phyloP scores from a whole-genome alignment of 2,113 vertebrate species.

The Zeus faber region DNA sequence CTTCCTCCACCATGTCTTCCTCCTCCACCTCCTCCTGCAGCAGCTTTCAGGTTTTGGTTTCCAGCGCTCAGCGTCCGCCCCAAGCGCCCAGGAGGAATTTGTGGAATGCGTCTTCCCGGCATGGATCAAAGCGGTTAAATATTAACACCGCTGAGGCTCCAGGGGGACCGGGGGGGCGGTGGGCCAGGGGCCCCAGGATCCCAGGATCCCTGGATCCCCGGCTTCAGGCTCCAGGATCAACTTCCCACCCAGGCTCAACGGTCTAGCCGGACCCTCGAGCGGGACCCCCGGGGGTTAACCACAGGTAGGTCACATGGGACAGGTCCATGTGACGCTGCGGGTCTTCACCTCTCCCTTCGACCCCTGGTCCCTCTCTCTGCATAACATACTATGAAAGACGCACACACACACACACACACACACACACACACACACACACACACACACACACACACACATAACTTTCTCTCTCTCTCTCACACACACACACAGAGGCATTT shows the following conservation, averaged over 20 bases:
- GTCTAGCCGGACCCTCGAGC: conserved; percentile 43
- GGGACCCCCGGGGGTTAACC: conserved; percentile 50
- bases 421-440: conserved; percentile 6
- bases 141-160: conserved; percentile 68
- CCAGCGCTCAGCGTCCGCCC: conserved; percentile 49
- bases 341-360: not conserved
- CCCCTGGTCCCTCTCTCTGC: not conserved
- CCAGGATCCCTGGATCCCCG: too few relatives aligned
- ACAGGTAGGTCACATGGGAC: conserved; percentile 59
- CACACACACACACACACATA: conserved; percentile 1
- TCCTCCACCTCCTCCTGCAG: too few relatives aligned
- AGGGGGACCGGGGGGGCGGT: conserved; percentile 46
- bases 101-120: conserved; percentile 67
- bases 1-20: too few relatives aligned
- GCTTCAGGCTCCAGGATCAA: too few relatives aligned
- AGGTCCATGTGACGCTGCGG: conserved; percentile 38
- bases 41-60: conserved; percentile 38
- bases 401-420: conserved; percentile 1
- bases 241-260: conserved; percentile 62
- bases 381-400: not conserved
- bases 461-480: conserved; percentile 1
- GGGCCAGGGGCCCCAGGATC: too few relatives aligned
- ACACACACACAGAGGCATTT: conserved; percentile 6
- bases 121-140: conserved; percentile 72
- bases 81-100: conserved; percentile 67